These are phyloP conservation scores for Crotophaga sulcirostris DNA, from an alignment of 2,113 vertebrate species.

Conservation along the genomic window DNA sequence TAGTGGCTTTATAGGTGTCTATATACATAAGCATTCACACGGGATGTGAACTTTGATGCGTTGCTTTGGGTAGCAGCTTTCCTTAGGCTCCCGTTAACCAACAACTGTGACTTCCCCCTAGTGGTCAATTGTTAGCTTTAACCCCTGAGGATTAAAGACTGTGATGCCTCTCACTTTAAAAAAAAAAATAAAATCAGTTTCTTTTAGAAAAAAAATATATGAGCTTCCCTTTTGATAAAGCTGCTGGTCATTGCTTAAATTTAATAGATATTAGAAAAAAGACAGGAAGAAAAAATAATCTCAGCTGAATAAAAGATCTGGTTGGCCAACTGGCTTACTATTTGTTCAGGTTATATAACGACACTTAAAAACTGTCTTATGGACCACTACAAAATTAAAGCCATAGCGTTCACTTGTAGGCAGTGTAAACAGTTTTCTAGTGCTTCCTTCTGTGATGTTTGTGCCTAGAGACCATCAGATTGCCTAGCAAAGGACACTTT, in stretches of 20 bases:
- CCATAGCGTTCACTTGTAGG: background rate
- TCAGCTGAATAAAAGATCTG: background rate
- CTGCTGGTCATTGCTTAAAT: background rate
- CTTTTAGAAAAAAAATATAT: background rate
- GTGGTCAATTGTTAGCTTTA: background rate
- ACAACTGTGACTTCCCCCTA: conserved; percentile 8
- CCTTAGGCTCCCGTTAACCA: background rate
- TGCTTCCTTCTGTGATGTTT: background rate
- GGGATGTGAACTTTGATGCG: background rate
- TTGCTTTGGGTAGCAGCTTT: background rate
- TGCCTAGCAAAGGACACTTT: background rate
- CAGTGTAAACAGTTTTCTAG: background rate
- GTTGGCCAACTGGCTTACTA: background rate
- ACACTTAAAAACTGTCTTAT: background rate
- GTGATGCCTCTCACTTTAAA: background rate
- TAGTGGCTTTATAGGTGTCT: background rate
- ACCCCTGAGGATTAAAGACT: background rate
- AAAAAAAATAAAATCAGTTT: background rate
- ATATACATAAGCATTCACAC: background rate
- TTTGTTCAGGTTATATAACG: background rate
- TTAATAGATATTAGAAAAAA: background rate
- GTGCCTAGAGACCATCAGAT: background rate
- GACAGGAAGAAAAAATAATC: background rate
- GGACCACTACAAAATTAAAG: background rate
- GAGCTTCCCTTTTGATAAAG: background rate